phyloP scores from a whole-genome alignment of 1,140 invertebrate genomes.

The Leucophenga varia region DNA sequence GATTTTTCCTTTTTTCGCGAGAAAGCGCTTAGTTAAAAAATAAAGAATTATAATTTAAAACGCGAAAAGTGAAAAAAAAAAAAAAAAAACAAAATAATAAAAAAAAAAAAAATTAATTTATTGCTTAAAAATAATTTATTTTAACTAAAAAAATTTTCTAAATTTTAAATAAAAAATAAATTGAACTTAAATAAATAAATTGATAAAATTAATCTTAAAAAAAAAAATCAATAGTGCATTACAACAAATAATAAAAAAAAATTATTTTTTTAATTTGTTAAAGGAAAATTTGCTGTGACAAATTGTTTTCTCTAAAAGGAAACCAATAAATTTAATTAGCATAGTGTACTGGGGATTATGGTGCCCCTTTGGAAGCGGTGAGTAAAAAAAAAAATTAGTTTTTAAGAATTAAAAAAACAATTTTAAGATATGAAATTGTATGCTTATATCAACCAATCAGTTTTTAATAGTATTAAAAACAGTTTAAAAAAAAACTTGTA shows the following conservation, averaged over 20 bases:
- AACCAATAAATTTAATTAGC: slow-evolving; percentile 32
- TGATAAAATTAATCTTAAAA: neutral
- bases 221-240: neutral
- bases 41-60: neutral
- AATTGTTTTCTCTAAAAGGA: slow-evolving; percentile 25
- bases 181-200: slow-evolving; percentile 3
- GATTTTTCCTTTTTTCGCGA: neutral
- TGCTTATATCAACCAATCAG: too few relatives aligned
- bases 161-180: slow-evolving; percentile 1
- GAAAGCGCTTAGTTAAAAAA: neutral
- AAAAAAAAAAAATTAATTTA: too few relatives aligned
- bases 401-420: neutral
- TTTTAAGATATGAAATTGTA: neutral
- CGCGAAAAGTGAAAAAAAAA: neutral
- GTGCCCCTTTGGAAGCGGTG: slow-evolving; percentile 56
- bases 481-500: too few relatives aligned
- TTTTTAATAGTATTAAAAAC: too few relatives aligned
- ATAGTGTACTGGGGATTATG: slow-evolving; percentile 45
- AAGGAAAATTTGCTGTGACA: too few relatives aligned
- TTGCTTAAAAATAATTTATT: too few relatives aligned
- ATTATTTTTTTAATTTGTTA: too few relatives aligned
- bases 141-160: too few relatives aligned
- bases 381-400: slow-evolving; percentile 16
- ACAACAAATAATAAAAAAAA: neutral
- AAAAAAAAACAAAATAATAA: too few relatives aligned